Conservation (phyloP, 2,113 vertebrate genomes). For the Rutilus rutilus region DNA sequence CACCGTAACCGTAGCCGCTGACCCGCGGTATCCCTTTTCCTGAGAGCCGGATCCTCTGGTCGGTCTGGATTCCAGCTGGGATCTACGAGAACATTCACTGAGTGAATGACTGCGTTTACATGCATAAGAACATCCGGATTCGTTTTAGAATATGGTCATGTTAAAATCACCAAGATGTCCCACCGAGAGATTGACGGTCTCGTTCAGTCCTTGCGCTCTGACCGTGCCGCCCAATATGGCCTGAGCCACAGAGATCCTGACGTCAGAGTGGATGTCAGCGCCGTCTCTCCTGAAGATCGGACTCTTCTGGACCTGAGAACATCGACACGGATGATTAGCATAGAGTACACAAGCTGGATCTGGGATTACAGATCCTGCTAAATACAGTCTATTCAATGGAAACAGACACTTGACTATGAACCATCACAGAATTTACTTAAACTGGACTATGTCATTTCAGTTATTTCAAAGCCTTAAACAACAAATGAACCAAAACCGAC, state of each 20-base stretch:
- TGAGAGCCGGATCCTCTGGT: constrained; percentile 87
- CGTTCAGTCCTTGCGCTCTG: constrained; percentile 88
- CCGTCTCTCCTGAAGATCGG: constrained; percentile 89
- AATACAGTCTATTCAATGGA: not conserved
- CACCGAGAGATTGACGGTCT: constrained; percentile 88
- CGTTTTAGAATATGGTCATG: not conserved
- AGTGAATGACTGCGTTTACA: not conserved
- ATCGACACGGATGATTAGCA: constrained; percentile 5
- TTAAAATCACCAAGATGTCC: not conserved
- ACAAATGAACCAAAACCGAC: no score
- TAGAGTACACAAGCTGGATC: not conserved
- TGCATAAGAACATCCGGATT: not conserved
- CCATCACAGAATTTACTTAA: no score
- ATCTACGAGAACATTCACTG: constrained; percentile 76
- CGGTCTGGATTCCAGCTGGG: constrained; percentile 85
- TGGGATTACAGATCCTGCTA: not conserved
- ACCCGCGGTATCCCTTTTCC: constrained; percentile 93
- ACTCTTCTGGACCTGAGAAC: constrained; percentile 90
- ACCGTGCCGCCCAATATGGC: constrained; percentile 92
- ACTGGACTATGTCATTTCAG: no score
- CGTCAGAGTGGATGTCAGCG: constrained; percentile 94
- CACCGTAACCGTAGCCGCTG: constrained; percentile 90
- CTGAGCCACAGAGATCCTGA: constrained; percentile 89
- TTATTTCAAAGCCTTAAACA: no score
- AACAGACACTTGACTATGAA: not conserved